phyloP scores from a whole-genome alignment of 1,140 invertebrate species.

The Cherax destructor region DNA sequence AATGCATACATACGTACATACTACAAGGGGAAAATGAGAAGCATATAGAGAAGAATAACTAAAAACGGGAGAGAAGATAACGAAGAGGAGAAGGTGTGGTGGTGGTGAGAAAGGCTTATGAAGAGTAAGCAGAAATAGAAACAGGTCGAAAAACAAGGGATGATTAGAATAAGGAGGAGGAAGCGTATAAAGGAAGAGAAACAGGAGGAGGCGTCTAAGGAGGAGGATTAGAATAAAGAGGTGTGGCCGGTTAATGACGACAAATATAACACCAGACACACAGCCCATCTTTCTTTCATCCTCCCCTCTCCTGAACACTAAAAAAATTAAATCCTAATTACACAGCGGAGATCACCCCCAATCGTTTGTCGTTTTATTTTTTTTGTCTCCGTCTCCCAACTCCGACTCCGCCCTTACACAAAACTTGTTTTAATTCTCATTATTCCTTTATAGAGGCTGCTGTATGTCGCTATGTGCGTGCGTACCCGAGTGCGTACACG shows the following conservation, averaged over 20 bases:
- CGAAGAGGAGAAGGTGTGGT: neutral
- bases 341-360: neutral
- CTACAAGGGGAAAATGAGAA: neutral
- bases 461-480: neutral
- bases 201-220: no score
- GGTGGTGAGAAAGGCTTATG: neutral
- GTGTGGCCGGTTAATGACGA: neutral
- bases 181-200: neutral
- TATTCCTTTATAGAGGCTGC: neutral
- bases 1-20: constrained; percentile 14
- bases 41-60: neutral
- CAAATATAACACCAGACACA: neutral
- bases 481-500: no score
- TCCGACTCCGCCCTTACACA: neutral
- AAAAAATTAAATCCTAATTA: neutral
- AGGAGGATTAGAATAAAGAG: neutral
- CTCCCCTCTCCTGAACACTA: neutral
- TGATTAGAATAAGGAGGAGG: neutral
- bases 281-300: neutral
- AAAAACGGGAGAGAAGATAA: neutral
- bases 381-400: neutral
- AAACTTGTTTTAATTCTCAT: neutral
- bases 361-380: neutral
- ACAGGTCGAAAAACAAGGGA: no score
- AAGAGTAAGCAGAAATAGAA: no score